Base-by-base conservation (phyloP, 2,113 vertebrate species). In the Hydrochoerus hydrochaeris region DNA sequence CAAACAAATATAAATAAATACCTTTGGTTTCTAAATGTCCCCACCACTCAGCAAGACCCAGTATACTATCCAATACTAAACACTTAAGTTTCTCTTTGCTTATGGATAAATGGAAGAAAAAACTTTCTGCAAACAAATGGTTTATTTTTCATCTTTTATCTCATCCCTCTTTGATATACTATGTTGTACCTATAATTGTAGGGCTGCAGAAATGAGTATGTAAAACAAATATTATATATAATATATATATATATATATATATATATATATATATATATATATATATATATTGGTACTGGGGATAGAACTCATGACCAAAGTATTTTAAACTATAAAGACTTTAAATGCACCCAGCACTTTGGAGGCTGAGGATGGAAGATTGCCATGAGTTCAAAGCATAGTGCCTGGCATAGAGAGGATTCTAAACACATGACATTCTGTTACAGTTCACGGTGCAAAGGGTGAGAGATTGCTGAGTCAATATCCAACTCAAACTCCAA, bases 61-160 rank as follows among this genome's bases (percentile, higher is more conserved):
- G 57, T 57, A 69, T 46, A 52, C 24, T 77, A 82, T 17, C n/a
- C 62, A 87, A 89, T 90, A 84, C 26, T 80, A n/a, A 77, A 78
- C 44, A 83, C 0, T 91, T 81, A 62, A 67, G n/a, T 35, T 60
- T 80, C 52, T 38, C 32, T 92, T 89, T 83, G 54, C 54, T 60
- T 82, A 1, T 82, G 13, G 54, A 52, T 78, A 65, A 19, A 90
- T 46, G 12, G 41, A 38, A 44, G 44, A 52, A 81, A 73, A 58
- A 52, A 28, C 22, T 13, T 73, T 94, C 60, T 58, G 38, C 54
- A 83, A 80, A 54, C 12, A 52, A 75, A 65, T 81, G 78, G 13
- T 90, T 97, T 90, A 58, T 71, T 96, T 80, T 84, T 95, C 26
- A 52, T 73, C 38, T 93, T 91, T 93, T 19, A 90, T 20, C 30